These are phyloP conservation scores for Montipora cactus DNA, from an alignment of 64 coral and sea anemone species.

Conservation along the genomic window DNA sequence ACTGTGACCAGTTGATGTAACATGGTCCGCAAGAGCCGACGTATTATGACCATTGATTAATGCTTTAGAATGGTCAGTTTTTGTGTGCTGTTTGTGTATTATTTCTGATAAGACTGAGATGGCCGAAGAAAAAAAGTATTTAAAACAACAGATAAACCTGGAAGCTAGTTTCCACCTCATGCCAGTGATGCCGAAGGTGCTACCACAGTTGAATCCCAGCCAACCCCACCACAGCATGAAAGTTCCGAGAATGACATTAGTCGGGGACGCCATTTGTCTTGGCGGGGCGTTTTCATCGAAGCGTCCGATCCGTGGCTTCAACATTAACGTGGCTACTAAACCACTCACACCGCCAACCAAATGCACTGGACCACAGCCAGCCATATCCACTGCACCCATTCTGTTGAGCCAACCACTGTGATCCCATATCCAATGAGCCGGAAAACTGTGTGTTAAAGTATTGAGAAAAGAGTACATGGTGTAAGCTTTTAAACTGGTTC, in stretches of 20 bases:
- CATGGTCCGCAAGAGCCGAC: too few species aligned
- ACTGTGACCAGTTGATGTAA: too few species aligned
- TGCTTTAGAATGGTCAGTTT: too few species aligned
- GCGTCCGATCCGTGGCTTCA: conserved; percentile 74
- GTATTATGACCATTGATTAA: too few species aligned
- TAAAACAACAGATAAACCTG: conserved; percentile 6
- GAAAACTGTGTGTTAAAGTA: conserved; percentile 40
- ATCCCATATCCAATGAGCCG: conserved; percentile 64
- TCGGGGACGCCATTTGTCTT: conserved; percentile 65
- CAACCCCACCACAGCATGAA: conserved; percentile 94
- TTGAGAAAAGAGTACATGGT: conserved; percentile 48
- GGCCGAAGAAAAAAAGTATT: too few species aligned
- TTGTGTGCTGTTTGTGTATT: too few species aligned
- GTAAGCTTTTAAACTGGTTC: conserved; percentile 43
- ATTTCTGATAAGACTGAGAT: too few species aligned
- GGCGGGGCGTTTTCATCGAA: conserved; percentile 17
- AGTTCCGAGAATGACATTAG: conserved; percentile 81
- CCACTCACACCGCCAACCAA: conserved; percentile 67
- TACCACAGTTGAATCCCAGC: conserved; percentile 87
- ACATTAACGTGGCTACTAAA: conserved; percentile 71
- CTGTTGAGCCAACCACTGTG: conserved; percentile 23
- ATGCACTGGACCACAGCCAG: conserved; percentile 53
- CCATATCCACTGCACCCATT: conserved; percentile 65
- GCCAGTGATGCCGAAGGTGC: conserved; percentile 85
- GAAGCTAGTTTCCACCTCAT: conserved; percentile 62